Percentiles rank a stretch among this genome's conserved stretches.
Evolutionary conservation across 2,888 invertebrate species (phyloP).

Genomic region (Xanthorhoe spadicearia): DNA sequence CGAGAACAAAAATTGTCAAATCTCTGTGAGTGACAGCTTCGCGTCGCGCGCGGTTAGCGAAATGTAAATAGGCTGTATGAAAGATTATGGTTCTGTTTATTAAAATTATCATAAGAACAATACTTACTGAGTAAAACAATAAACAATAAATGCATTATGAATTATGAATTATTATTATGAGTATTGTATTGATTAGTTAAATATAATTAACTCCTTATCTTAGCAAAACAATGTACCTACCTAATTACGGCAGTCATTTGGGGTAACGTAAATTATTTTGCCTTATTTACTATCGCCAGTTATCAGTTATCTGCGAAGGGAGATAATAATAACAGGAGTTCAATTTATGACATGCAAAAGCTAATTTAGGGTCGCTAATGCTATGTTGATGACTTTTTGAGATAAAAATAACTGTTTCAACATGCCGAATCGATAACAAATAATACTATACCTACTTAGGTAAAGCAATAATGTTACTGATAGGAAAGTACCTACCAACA

Average conservation of each 20-base stretch:
- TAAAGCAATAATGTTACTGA: too few relatives aligned
- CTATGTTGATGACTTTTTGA: constrained; percentile 29
- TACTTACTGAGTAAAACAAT: too few relatives aligned
- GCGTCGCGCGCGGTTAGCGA: too few relatives aligned
- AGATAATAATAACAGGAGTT: neutral
- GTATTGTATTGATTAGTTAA: too few relatives aligned
- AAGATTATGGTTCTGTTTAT: too few relatives aligned
- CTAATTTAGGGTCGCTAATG: constrained; percentile 30
- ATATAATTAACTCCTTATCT: neutral
- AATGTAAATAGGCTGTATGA: too few relatives aligned
- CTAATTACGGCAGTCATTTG: neutral
- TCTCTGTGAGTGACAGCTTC: too few relatives aligned
- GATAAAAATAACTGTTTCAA: constrained; percentile 25
- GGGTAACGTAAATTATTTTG: neutral
- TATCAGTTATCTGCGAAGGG: constrained; percentile 8
- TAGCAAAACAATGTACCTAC: neutral
- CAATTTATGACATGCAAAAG: constrained; percentile 6
- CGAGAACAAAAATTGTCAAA: too few relatives aligned
- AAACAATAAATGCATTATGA: too few relatives aligned
- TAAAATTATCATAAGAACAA: too few relatives aligned
- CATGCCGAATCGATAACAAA: constrained; percentile 2
- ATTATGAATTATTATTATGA: too few relatives aligned
- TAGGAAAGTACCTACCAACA: too few relatives aligned
- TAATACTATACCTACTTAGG: neutral
- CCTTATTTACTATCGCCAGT: neutral